Base-by-base conservation (phyloP, 1,140 invertebrate species). In the Brachionus koreanus region DNA sequence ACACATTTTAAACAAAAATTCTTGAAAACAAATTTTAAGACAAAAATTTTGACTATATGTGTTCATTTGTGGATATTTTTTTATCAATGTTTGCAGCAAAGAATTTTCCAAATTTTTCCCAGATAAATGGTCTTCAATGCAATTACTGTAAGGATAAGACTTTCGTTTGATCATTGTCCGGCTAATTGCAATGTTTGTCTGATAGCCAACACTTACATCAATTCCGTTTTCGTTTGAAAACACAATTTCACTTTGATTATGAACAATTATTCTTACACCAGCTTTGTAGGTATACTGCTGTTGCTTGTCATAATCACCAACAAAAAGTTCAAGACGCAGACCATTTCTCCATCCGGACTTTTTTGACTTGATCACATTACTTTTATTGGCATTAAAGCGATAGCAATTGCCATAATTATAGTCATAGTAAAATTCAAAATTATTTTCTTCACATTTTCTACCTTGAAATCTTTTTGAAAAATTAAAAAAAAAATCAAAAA, bases 391-490 rank as follows among this genome's bases (percentile, higher is more conserved):
- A 65, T 84, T 84, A 46, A 83, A 77, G 12, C 19, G 81, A 7
- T 19, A 79, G 35, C 83, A 83, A 65, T 84, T 83, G 2, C 72
- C 83, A 39, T 83, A 83, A 13, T 79, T 6, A 7, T 29, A n/a
- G 61, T 74, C 46, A 52, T 79, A n/a, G n/a, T 7, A 35, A 3
- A 2, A n/a, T 9, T 19, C 10, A 81, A 83, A 83, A 46, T 83
- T 72, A 65, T 13, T 83, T 23, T 5, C 82, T 19, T 10, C 52
- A 57, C 19, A 84, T 39, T 5, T 35, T 52, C 25, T 84, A 61
- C 67, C 83, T 83, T 25, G 82, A 65, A 29, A 83, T 82, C 67
- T 83, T n/a, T n/a, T n/a, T n/a, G n/a, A n/a, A n/a, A n/a, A n/a
- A n/a, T n/a, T n/a, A n/a, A n/a, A n/a, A n/a, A n/a, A n/a, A n/a